Base-by-base conservation (phyloP, 2,888 invertebrate species). In the Cataglyphis rosenhaueri region DNA sequence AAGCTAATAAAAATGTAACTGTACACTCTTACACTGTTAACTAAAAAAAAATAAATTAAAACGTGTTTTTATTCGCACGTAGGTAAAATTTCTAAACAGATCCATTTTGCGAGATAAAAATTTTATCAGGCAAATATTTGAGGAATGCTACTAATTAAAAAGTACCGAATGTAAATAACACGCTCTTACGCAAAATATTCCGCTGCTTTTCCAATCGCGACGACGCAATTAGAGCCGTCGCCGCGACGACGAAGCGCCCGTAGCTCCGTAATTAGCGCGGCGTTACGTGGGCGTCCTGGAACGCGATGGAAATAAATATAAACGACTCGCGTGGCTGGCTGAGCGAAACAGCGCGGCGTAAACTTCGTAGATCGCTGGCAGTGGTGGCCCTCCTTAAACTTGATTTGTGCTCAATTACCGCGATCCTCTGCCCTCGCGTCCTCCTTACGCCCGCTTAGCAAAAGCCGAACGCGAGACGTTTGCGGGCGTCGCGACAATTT, bases 331-430 rank as follows among this genome's bases (percentile, higher is more conserved):
- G 73, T n/a, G 59, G 44, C 62, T 81, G 75, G 84, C 75, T 81
- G 88, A 89, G 89, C 90, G 87, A 91, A 86, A 88, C 85, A 81
- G 82, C 84, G 84, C 71, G 84, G 29, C 73, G 83, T 66, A 66
- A 74, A 79, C 81, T 57, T 71, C 64, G 81, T 64, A 71, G 71
- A 62, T 81, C 70, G 44, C 76, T 71, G 84, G 86, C 76, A 82
- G 87, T 83, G 84, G 91, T 52, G n/a, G 91, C 87, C 91, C 93
- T 92, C 92, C 94, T 94, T 93, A 94, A 93, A 94, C 92, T 93
- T 94, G 94, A 94, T 94, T 94, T 94, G 94, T 94, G 94, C 92
- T 94, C 94, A 94, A 94, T 94, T 94, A 94, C 93, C 92, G 92
- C 84, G 91, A 91, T 86, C 81, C 85, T 89, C 41, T 48, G 52